Conservation (phyloP, 2,797 vertebrate species). For the Psittacula derbiana region DNA sequence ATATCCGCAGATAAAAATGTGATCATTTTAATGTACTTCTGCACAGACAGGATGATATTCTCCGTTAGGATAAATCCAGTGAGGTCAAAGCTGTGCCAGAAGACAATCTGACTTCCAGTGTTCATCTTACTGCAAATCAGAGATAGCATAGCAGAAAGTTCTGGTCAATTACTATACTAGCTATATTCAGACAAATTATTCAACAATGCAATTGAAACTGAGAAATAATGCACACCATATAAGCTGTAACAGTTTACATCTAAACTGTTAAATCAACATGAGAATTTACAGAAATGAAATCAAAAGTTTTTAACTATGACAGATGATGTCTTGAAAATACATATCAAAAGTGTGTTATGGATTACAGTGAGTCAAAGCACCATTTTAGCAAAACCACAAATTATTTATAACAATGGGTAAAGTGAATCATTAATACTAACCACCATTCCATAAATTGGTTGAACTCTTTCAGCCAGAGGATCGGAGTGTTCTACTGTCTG, state of each 20-base stretch:
- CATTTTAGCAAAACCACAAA: background rate
- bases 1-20: background rate
- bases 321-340: conserved; percentile 22
- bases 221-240: conserved; percentile 22
- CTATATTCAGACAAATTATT: background rate
- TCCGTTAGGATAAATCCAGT: background rate
- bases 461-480: background rate
- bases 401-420: background rate
- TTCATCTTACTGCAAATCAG: background rate
- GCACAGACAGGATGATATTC: background rate
- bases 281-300: conserved; percentile 43
- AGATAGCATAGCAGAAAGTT: background rate
- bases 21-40: background rate
- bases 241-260: conserved; percentile 9
- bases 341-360: background rate
- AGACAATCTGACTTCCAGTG: background rate
- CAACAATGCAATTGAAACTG: background rate
- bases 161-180: background rate
- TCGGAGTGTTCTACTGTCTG: background rate
- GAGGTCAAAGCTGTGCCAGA: background rate
- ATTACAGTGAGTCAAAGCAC: background rate
- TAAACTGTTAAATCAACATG: conserved; percentile 4
- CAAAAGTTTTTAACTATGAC: conserved; percentile 14
- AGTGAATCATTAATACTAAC: background rate
- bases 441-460: background rate